Base-by-base conservation (phyloP, 2,797 vertebrate species). In the Neomorphus geoffroyi region DNA sequence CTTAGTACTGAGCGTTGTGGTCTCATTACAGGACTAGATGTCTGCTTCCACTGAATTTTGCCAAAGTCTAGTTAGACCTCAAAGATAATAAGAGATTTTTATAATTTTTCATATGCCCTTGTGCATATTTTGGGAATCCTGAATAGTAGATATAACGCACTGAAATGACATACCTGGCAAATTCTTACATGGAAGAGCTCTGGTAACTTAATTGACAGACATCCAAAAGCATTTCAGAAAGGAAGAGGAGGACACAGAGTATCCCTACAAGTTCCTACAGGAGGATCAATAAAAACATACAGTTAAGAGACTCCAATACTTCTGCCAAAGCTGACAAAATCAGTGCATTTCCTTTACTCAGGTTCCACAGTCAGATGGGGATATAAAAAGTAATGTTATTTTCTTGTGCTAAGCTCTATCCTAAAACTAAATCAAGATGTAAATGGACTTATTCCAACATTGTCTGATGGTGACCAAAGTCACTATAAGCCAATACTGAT, bases 141-240 rank as follows among this genome's bases (percentile, higher is more conserved):
- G 33, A 62, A 41, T 19, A 21, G 23, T 80, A 90, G 35, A 71
- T 39, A 54, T 45, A 39, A 45, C 17, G 27, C 13, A 32, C 8
- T 22, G 9, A 57, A 87, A 62, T 15, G 0, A 48, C 0, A 0
- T 27, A 62, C 2, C n/a, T 10, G 35, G 28, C 2, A 88, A 61
- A 37, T 27, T 61, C 46, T 74, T 88, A 23, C 19, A n/a, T 15
- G 35, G 43, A 72, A 80, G 41, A 71, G 1, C 23, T 70, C 37
- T 88, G 17, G 17, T 39, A 73, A 60, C 2, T 57, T 75, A 72
- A n/a, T 24, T 75, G 35, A 45, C 17, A 56, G 35, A 45, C 18
- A 56, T 18, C n/a, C 23, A 66, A 86, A 73, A 2, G 2, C 7
- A 60, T 45, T 91, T 81, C 35, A 86, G 74, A 88, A 87, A 83